These are phyloP conservation scores for Macroglossus sobrinus DNA, from an alignment of 2,113 vertebrate genomes.

Conservation along the genomic window DNA sequence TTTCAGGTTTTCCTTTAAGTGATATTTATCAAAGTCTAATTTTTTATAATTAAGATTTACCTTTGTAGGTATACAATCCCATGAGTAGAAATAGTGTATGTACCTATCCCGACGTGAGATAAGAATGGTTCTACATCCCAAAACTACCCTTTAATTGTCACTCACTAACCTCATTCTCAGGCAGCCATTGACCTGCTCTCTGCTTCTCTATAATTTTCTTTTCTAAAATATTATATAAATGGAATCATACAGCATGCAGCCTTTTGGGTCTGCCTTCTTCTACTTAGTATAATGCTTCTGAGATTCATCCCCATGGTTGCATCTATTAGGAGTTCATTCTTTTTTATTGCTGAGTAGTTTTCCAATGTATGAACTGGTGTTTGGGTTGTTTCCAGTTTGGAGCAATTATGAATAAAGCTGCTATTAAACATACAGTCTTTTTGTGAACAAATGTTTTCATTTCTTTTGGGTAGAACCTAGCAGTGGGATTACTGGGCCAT, in stretches of 20 bases:
- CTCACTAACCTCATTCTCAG: background rate
- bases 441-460: background rate
- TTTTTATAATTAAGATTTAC: background rate
- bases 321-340: background rate
- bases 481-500: background rate
- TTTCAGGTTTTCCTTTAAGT: background rate
- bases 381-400: background rate
- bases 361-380: background rate
- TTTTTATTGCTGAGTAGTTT: background rate
- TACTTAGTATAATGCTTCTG: background rate
- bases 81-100: background rate
- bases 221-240: background rate
- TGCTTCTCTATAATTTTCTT: background rate
- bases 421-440: background rate
- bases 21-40: background rate
- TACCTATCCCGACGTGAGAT: background rate
- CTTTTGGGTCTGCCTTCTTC: background rate
- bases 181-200: background rate
- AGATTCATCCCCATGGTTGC: background rate
- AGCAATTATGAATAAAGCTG: background rate
- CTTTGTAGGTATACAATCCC: background rate
- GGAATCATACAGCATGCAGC: background rate
- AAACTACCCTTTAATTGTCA: accelerated
- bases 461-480: background rate
- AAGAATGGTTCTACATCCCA: background rate